Conservation (phyloP, 2,113 vertebrate species). For the Peromyscus polionotus region DNA sequence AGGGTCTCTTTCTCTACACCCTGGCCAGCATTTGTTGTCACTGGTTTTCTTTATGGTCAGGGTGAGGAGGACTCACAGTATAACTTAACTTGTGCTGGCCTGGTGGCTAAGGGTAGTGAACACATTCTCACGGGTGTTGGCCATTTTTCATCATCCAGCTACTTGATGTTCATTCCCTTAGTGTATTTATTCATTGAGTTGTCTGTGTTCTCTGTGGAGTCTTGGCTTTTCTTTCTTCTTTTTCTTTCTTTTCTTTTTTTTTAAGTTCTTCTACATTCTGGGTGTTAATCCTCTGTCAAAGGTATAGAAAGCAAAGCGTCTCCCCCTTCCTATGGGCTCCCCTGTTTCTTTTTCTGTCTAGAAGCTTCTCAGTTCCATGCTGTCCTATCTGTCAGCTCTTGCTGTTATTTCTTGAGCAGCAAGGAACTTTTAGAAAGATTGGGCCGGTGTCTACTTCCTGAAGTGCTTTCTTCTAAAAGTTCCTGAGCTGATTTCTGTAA, state of each 20-base stretch:
- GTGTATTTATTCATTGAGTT: background rate
- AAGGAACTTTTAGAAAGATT: background rate
- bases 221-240: too few species aligned
- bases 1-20: background rate
- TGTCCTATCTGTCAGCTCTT: background rate
- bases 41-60: background rate
- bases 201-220: background rate
- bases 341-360: background rate
- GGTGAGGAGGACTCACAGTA: background rate
- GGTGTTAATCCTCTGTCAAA: background rate
- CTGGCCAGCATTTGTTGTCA: background rate
- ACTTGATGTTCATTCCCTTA: background rate
- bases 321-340: background rate
- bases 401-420: background rate
- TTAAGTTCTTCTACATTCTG: background rate
- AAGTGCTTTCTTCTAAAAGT: background rate
- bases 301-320: background rate
- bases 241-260: background rate
- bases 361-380: background rate
- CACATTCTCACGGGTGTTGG: background rate
- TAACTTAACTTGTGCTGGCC: background rate
- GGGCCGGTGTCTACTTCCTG: background rate
- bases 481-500: too few species aligned
- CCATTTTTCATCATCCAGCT: background rate
- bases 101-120: background rate